These are phyloP conservation scores for Molorchus minor DNA, from an alignment of 2,888 invertebrate genomes.

Conservation along the genomic window DNA sequence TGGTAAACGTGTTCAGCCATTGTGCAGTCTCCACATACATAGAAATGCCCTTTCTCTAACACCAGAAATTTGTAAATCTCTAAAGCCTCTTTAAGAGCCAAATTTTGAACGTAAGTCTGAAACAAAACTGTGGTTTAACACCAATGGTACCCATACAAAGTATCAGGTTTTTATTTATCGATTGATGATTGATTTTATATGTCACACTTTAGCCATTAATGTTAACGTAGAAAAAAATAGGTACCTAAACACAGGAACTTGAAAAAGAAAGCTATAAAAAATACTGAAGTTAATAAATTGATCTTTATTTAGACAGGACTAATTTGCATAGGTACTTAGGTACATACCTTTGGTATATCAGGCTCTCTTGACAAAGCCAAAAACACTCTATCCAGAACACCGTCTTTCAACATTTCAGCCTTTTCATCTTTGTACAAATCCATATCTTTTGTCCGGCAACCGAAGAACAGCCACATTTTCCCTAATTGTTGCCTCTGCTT, in stretches of 20 bases:
- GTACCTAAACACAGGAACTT: too few relatives aligned
- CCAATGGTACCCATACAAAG: too few relatives aligned
- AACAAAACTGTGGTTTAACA: too few relatives aligned
- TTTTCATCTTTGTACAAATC: slow-evolving; percentile 88
- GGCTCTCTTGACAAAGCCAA: slow-evolving; percentile 85
- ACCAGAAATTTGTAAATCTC: slow-evolving; percentile 82
- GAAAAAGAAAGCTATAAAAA: too few relatives aligned
- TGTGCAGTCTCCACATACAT: slow-evolving; percentile 95
- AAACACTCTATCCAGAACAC: slow-evolving; percentile 80
- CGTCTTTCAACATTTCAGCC: slow-evolving; percentile 72
- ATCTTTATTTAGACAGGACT: too few relatives aligned
- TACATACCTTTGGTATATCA: slow-evolving; percentile 81
- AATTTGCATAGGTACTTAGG: too few relatives aligned
- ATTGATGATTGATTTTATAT: too few relatives aligned
- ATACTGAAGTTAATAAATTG: too few relatives aligned
- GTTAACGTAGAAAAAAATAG: too few relatives aligned
- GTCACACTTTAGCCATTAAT: too few relatives aligned
- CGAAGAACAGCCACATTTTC: slow-evolving; percentile 86
- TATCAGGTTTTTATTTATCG: too few relatives aligned
- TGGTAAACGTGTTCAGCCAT: slow-evolving; percentile 97
- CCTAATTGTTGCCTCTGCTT: slow-evolving; percentile 49
- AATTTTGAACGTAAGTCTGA: slow-evolving; percentile 93
- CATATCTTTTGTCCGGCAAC: slow-evolving; percentile 81
- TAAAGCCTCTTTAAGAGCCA: slow-evolving; percentile 80
- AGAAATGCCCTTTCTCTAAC: slow-evolving; percentile 86